Conservation (phyloP, 1,140 invertebrate genomes). For the Pantala flavescens region DNA sequence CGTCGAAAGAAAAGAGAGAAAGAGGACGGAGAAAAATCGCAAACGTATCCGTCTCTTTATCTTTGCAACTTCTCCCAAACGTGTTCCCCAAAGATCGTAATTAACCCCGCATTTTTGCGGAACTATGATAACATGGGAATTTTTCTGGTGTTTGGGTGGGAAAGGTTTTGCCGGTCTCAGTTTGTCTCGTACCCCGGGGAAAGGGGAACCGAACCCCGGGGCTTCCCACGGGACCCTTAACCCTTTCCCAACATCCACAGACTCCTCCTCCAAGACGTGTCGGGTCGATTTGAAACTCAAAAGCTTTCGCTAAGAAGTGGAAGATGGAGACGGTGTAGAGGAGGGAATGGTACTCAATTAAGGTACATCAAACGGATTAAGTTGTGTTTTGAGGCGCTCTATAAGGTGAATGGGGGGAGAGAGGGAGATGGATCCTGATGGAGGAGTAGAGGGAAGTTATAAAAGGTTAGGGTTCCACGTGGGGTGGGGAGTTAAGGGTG, state of each 20-base stretch:
- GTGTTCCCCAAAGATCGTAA: too few relatives aligned
- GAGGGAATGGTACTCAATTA: background rate
- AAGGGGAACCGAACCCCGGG: too few relatives aligned
- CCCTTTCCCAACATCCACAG: background rate
- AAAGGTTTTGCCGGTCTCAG: too few relatives aligned
- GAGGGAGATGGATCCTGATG: background rate
- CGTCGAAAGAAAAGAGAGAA: too few relatives aligned
- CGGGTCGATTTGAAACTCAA: slow-evolving; percentile 8
- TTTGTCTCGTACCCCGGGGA: too few relatives aligned
- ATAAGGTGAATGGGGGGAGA: background rate
- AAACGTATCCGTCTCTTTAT: too few relatives aligned
- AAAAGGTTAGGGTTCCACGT: background rate
- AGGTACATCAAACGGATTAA: slow-evolving; percentile 5
- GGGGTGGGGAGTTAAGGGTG: background rate
- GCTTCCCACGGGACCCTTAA: background rate
- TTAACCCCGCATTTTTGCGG: too few relatives aligned
- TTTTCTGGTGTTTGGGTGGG: too few relatives aligned
- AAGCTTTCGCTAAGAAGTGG: background rate
- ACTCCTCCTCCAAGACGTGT: background rate
- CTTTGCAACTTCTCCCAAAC: too few relatives aligned
- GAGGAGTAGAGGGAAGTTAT: background rate
- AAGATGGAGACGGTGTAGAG: background rate
- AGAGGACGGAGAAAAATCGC: too few relatives aligned
- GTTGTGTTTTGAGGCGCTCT: background rate
- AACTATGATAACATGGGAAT: too few relatives aligned